Evolutionary conservation across 2,888 invertebrate species (phyloP), one percentile per base, ranked within the genome.

Genomic region (Parascotia fuliginaria): DNA sequence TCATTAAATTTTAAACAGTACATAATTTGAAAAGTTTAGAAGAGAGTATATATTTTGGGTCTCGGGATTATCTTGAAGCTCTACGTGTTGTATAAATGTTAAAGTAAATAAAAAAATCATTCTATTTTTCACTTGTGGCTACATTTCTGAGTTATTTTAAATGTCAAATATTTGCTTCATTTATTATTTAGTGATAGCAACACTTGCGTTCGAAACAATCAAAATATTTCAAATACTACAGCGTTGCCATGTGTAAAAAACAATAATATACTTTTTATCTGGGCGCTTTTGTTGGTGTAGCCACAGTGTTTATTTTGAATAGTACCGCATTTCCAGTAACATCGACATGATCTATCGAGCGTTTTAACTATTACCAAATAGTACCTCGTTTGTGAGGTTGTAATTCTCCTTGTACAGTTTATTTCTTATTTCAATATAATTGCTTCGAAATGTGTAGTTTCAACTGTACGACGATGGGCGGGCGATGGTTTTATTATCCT

Each of bases 361-460:
- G 55, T 51, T 45, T 52, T 56, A 14, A 53, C 42, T 56, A 34
- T 52, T 39, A 59, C 43, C 22, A 54, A 60, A 55, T 34, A 51
- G 40, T 52, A 52, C 55, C 46, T 64, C 51, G 11, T 48, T 55
- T 55, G 42, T 40, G 47, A 42, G 55, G 46, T 60, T 61, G 42
- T 58, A 58, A 61, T 60, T 66, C 55, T 68, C 66, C 70, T 66
- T 71, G 64, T 70, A 69, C 62, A 70, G 65, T 69, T 63, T 54
- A 59, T 64, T 57, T 68, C 68, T 68, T 65, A 69, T 71, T 73
- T 62, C 67, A 70, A 43, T 27, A 71, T 71, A 54, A 67, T 66
- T 37, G 65, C 68, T 67, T 67, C 12, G 40, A 41, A 71, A 73
- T 70, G 70, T 75, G 74, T 77, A 70, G 69, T 70, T 57, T 76